Percentiles rank a stretch among this genome's conserved stretches.
Conservation (phyloP, 2,888 invertebrate species). For the Oscheius sp. region DNA sequence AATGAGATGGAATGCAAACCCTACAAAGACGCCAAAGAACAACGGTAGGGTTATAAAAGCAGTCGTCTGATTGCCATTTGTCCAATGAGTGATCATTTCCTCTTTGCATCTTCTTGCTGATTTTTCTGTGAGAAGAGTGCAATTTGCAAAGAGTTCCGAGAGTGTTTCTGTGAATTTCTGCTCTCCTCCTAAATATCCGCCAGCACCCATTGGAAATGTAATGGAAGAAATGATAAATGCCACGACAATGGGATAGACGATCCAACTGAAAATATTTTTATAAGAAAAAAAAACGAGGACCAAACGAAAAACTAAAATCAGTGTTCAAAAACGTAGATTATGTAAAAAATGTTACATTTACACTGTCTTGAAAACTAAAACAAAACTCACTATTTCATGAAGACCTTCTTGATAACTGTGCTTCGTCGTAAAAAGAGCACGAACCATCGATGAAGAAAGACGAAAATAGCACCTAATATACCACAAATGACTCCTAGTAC, state of each 20-base stretch:
- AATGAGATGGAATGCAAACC: constrained; percentile 5
- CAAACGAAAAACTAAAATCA: neutral
- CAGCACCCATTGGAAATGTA: constrained; percentile 89
- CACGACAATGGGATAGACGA: constrained; percentile 85
- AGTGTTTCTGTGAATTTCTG: constrained; percentile 56
- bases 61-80: constrained; percentile 22
- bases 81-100: constrained; percentile 42
- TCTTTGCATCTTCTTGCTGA: constrained; percentile 5
- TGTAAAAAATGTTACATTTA: neutral
- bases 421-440: constrained; percentile 65
- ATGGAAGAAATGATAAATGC: constrained; percentile 84
- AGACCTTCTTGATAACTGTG: constrained; percentile 57
- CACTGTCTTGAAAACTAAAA: neutral
- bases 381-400: constrained; percentile 65
- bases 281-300: neutral
- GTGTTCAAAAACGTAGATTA: neutral
- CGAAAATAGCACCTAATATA: constrained; percentile 61
- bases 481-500: constrained; percentile 80
- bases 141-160: constrained; percentile 61
- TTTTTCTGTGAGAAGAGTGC: constrained; percentile 50
- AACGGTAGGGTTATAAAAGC: constrained; percentile 36
- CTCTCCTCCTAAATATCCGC: constrained; percentile 79
- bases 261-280: constrained; percentile 80
- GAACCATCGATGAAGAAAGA: constrained; percentile 57
- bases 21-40: constrained; percentile 49